A percentile compares a stretch with the other conserved stretches of the same genome.
phyloP scores from a whole-genome alignment of 1,140 invertebrate genomes.

The Saxidomus purpurata region DNA sequence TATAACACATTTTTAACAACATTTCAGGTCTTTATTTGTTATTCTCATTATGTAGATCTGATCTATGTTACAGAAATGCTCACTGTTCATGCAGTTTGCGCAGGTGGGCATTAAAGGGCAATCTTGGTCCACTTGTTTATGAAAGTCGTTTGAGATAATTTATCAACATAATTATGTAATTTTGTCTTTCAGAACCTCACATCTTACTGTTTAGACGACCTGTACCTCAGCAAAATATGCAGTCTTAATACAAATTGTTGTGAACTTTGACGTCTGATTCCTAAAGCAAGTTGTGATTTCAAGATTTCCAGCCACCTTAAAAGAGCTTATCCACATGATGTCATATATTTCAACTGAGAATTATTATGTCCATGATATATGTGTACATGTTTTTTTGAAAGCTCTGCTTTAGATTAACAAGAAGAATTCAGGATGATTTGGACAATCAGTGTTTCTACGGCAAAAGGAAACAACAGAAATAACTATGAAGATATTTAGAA shows the following conservation, averaged over 20 bases:
- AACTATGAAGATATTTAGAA: too few species aligned
- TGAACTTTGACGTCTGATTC: slow-evolving; percentile 1
- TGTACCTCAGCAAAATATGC: background rate
- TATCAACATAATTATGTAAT: background rate
- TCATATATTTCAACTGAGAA: background rate
- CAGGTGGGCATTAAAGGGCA: too few species aligned
- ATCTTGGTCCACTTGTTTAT: too few species aligned
- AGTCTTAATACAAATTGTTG: background rate
- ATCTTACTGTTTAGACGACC: slow-evolving; percentile 87
- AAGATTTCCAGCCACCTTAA: background rate
- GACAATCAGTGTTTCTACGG: too few species aligned
- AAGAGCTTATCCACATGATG: background rate
- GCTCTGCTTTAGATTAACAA: background rate
- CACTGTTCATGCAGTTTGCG: too few species aligned
- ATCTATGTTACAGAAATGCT: too few species aligned
- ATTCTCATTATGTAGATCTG: too few species aligned
- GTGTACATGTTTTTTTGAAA: background rate
- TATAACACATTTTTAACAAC: too few species aligned
- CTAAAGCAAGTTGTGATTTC: slow-evolving; percentile 35
- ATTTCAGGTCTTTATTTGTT: too few species aligned
- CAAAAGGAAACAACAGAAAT: too few species aligned
- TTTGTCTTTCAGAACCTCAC: slow-evolving; percentile 88
- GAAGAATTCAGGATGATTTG: background rate
- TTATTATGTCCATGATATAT: background rate
- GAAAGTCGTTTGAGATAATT: too few species aligned